These are phyloP conservation scores for Cerceris ruficornis DNA, from an alignment of 2,888 invertebrate species.

Conservation along the genomic window DNA sequence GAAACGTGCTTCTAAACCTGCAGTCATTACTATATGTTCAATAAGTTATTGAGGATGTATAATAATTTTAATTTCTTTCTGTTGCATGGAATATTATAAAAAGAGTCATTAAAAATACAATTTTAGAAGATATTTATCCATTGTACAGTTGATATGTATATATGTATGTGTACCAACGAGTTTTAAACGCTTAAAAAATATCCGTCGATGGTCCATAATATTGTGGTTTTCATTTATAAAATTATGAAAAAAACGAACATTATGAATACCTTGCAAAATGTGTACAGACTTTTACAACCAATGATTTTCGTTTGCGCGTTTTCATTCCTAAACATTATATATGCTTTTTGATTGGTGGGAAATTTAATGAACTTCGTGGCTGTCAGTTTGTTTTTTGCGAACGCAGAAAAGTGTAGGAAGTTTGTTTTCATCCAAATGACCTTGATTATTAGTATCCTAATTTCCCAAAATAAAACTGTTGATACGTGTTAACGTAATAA, in stretches of 20 bases:
- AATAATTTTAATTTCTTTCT: no score
- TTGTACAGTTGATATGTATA: background rate
- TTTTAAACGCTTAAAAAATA: background rate
- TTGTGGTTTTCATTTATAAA: no score
- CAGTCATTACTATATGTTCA: no score
- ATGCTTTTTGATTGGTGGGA: background rate
- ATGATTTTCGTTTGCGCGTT: background rate
- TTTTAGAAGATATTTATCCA: no score
- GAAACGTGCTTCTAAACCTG: no score
- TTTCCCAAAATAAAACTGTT: constrained; percentile 1
- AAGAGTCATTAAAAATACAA: no score
- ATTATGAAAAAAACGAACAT: no score
- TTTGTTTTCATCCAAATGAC: constrained; percentile 36
- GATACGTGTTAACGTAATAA: constrained; percentile 2
- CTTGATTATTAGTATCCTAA: constrained; percentile 45
- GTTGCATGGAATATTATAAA: no score
- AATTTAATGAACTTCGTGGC: background rate
- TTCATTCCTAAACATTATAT: background rate
- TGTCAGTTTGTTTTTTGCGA: background rate
- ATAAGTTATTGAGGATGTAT: no score
- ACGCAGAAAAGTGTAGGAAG: constrained; percentile 15
- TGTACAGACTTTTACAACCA: no score
- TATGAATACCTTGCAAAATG: no score
- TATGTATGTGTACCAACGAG: background rate
- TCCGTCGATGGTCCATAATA: no score